Percentiles rank a stretch among this genome's conserved stretches.
These are phyloP conservation scores for Fundulus diaphanus DNA, from an alignment of 2,797 vertebrate species.

Conservation along the genomic window DNA sequence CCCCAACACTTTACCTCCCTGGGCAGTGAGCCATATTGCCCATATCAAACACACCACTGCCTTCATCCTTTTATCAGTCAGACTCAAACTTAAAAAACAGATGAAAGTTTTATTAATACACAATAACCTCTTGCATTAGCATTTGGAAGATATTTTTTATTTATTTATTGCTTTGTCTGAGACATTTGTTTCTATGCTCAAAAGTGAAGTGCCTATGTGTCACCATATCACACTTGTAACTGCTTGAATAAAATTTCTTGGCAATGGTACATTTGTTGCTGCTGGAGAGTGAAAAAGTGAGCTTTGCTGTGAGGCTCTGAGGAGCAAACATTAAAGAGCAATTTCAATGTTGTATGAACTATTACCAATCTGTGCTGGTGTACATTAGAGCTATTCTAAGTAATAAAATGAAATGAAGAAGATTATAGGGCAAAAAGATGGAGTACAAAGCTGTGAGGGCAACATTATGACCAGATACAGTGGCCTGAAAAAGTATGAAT, in stretches of 20 bases:
- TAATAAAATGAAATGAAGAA: neutral
- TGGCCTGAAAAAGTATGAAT: neutral
- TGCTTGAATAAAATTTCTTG: neutral
- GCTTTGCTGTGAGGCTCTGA: neutral
- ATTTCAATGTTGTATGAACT: neutral
- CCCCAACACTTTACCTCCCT: neutral
- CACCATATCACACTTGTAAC: neutral
- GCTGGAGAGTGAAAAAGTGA: neutral
- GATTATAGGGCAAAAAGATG: neutral
- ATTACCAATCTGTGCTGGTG: neutral
- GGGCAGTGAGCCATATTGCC: neutral
- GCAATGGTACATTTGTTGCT: neutral
- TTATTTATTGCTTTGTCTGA: neutral
- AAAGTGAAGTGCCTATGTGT: neutral
- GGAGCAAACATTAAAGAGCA: constrained; percentile 3
- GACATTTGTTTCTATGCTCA: neutral
- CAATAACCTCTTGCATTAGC: neutral
- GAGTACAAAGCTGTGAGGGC: neutral
- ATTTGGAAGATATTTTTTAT: neutral
- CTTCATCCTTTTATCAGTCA: neutral
- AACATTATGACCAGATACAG: neutral
- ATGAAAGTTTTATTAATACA: neutral
- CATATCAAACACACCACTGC: neutral
- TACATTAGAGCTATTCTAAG: neutral
- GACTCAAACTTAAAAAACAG: neutral